A percentile compares a stretch with the other conserved stretches of the same genome.
Evolutionary conservation across 2,888 invertebrate genomes (phyloP).

Genomic region (Campoplex nolae): DNA sequence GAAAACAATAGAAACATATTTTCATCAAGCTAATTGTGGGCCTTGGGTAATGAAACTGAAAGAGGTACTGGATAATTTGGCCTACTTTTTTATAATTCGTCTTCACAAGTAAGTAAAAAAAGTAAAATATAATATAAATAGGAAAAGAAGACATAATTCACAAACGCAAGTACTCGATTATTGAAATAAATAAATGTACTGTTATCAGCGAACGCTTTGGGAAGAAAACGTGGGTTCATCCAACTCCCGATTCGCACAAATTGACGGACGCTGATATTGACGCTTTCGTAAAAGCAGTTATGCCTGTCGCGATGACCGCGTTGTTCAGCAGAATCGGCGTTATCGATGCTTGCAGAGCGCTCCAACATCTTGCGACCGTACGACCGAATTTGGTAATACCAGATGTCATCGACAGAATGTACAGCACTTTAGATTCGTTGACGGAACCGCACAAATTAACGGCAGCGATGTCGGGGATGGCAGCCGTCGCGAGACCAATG

Average conservation of each 20-base stretch:
- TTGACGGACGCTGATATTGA: slow-evolving; percentile 93
- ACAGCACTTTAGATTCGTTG: slow-evolving; percentile 92
- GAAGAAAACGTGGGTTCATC: slow-evolving; percentile 89
- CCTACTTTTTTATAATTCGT: slow-evolving; percentile 88
- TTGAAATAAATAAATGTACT: neutral
- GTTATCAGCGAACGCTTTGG: slow-evolving; percentile 88
- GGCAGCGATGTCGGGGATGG: slow-evolving; percentile 90
- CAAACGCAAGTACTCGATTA: neutral
- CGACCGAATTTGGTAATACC: slow-evolving; percentile 94
- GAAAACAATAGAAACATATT: slow-evolving; percentile 93
- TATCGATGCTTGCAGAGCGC: slow-evolving; percentile 88
- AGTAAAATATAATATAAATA: neutral
- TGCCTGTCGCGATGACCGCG: slow-evolving; percentile 91
- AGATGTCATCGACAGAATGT: slow-evolving; percentile 92
- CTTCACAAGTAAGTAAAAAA: slow-evolving; percentile 83
- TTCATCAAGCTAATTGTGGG: slow-evolving; percentile 95
- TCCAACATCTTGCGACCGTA: slow-evolving; percentile 91
- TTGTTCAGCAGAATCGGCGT: slow-evolving; percentile 91
- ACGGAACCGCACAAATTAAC: slow-evolving; percentile 95
- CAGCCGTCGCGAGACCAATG: slow-evolving; percentile 89
- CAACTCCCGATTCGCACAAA: slow-evolving; percentile 88
- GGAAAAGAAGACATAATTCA: slow-evolving; percentile 81
- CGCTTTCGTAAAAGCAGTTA: slow-evolving; percentile 91
- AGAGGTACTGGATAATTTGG: slow-evolving; percentile 89
- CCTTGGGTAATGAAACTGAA: slow-evolving; percentile 90